These are phyloP conservation scores for Hypolimnas misippus DNA, from an alignment of 2,888 invertebrate species.

Conservation along the genomic window DNA sequence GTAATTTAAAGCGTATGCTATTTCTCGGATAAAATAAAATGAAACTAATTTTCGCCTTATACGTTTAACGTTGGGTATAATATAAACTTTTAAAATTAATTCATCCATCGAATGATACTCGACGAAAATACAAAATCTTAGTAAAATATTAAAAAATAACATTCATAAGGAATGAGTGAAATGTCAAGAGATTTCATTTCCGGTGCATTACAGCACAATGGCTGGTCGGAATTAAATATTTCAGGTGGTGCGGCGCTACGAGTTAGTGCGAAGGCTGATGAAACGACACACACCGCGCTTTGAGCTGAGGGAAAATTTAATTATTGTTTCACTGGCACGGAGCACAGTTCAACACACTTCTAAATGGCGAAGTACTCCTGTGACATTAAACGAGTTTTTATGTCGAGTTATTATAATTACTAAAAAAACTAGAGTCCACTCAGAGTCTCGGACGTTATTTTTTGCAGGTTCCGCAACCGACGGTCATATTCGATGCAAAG, in stretches of 20 bases:
- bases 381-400: constrained; percentile 71
- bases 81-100: background rate
- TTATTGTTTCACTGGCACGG: constrained; percentile 73
- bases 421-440: constrained; percentile 44
- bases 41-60: background rate
- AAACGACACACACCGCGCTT: constrained; percentile 73
- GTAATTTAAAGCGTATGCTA: constrained; percentile 10
- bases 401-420: constrained; percentile 70
- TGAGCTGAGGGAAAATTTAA: constrained; percentile 74
- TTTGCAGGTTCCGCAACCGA: background rate
- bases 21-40: background rate
- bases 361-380: constrained; percentile 70
- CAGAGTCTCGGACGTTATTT: background rate
- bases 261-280: constrained; percentile 74
- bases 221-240: constrained; percentile 73
- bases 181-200: constrained; percentile 67
- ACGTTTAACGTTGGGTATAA: background rate
- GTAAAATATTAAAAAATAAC: constrained; percentile 25
- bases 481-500: background rate
- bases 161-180: constrained; percentile 46
- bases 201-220: constrained; percentile 68
- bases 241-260: constrained; percentile 67
- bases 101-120: background rate
- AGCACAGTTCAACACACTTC: constrained; percentile 74
- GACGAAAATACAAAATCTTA: background rate